Evolutionary conservation across 1,140 invertebrate genomes (phyloP).

Genomic region (Drosophila kikkawai): DNA sequence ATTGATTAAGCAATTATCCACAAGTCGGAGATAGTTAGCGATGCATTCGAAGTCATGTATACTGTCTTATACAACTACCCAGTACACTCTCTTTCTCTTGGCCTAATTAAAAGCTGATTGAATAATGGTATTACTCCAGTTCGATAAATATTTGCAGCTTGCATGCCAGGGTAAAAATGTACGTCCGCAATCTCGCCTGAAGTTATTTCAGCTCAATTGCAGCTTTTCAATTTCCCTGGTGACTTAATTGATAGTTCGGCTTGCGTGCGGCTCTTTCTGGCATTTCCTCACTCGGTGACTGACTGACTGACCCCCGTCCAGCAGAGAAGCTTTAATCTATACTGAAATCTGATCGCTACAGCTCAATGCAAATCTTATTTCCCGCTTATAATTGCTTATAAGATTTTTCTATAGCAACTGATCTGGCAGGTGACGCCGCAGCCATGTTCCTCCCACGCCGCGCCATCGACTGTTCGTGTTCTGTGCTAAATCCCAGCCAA

Average conservation of each 20-base stretch:
- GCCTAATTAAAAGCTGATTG: slow-evolving; percentile 27
- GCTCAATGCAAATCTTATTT: slow-evolving; percentile 14
- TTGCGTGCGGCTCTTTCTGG: slow-evolving; percentile 16
- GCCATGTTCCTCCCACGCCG: slow-evolving; percentile 20
- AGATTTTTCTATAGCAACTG: slow-evolving; percentile 19
- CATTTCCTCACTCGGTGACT: slow-evolving; percentile 56
- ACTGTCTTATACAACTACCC: slow-evolving; percentile 44
- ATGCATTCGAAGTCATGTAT: slow-evolving; percentile 3
- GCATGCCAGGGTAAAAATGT: slow-evolving; percentile 30
- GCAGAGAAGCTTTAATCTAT: slow-evolving; percentile 1
- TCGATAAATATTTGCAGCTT: slow-evolving; percentile 29
- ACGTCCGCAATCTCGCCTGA: slow-evolving; percentile 42
- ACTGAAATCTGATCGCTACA: slow-evolving; percentile 1
- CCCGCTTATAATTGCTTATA: slow-evolving; percentile 41
- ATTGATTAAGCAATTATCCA: slow-evolving; percentile 39
- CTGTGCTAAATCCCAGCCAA: slow-evolving; percentile 20
- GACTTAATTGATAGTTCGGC: slow-evolving; percentile 57
- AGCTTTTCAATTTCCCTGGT: slow-evolving; percentile 39
- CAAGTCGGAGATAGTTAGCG: slow-evolving; percentile 11
- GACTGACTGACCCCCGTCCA: slow-evolving; percentile 13
- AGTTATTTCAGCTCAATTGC: slow-evolving; percentile 3
- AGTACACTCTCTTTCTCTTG: slow-evolving; percentile 10
- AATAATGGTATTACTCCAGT: slow-evolving; percentile 38
- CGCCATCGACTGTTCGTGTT: slow-evolving; percentile 53
- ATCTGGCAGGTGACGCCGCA: slow-evolving; percentile 49